Percentiles rank a stretch among this genome's conserved stretches.
phyloP scores from a whole-genome alignment of 2,113 vertebrate species.

The Tretioscincus oriximinensis region DNA sequence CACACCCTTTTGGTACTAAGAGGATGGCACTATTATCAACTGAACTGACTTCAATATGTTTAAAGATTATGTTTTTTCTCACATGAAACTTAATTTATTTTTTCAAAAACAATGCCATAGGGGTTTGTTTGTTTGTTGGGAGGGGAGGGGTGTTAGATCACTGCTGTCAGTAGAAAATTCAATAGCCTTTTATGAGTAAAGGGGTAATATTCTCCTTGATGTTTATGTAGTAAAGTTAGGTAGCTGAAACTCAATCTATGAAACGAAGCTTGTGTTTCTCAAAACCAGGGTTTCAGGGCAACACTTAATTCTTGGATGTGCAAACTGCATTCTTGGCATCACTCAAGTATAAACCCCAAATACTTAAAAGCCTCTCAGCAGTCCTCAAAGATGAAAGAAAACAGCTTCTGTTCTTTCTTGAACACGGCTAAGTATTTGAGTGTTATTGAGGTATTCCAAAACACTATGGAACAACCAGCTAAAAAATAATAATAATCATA shows the following conservation, averaged over 20 bases:
- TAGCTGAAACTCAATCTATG: not conserved
- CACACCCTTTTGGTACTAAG: too few relatives aligned
- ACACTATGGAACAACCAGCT: not conserved
- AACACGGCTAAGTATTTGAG: not conserved
- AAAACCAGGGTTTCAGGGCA: not conserved
- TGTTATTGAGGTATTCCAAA: slow-evolving; percentile 3
- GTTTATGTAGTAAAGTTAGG: too few relatives aligned
- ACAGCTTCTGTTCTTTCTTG: not conserved
- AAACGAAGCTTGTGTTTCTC: not conserved
- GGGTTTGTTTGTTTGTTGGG: too few relatives aligned
- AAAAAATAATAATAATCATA: slow-evolving; percentile 7
- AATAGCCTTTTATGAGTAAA: too few relatives aligned
- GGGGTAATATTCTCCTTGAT: too few relatives aligned
- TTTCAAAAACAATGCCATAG: too few relatives aligned
- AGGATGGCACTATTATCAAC: not conserved
- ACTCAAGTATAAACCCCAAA: not conserved
- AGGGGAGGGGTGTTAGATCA: too few relatives aligned
- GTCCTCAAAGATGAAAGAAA: not conserved
- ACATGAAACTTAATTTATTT: too few relatives aligned
- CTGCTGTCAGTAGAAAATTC: too few relatives aligned
- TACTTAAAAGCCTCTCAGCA: not conserved
- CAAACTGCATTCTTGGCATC: not conserved
- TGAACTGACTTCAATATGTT: not conserved
- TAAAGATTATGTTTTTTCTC: not conserved
- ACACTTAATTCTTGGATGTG: not conserved